Evolutionary conservation across 2,113 vertebrate species (phyloP), one percentile per base, ranked within the genome.

Genomic region (Turnix velox): DNA sequence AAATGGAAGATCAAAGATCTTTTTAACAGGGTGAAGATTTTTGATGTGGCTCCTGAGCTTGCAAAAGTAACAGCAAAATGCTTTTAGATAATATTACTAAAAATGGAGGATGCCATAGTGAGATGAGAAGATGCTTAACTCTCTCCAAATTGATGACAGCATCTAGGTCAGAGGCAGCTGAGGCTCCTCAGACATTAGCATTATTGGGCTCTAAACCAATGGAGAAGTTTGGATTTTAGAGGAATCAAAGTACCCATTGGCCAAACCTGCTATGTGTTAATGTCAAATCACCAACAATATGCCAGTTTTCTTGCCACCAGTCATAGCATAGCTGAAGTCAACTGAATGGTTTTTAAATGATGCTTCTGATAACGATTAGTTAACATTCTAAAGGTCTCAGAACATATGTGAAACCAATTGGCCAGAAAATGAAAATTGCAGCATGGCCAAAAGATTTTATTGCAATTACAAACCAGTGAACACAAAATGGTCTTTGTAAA

Each of bases 371-470:
- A 87, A 84, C 19, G 92, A 73, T 91, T 94, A 85, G 68, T 93
- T 87, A 89, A 92, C 58, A 73, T 62, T 85, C 46, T 61, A 69
- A 66, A 91, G 46, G 35, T 65, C 62, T 92, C 82, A 83, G 59
- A 95, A 87, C 84, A 85, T 93, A 85, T 76, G 84, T 65, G 58
- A 91, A 94, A 91, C 42, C 83, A 88, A 84, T 82, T 89, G 74
- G 35, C 78, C 80, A 88, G 68, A 89, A 96, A 94, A 94, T 92
- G 78, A 92, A 92, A 80, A 93, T n/a, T 89, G n/a, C 42, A 85
- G 42, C 31, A 33, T 66, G 77, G 49, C 66, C 89, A 80, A 71
- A 93, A 92, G 52, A 43, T 87, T 93, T 91, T 85, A 62, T 73
- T 85, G 15, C 4, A 1, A 55, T 86, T 84, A 72, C 19, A 88